These are phyloP conservation scores for Aphidius gifuensis DNA, from an alignment of 1,140 invertebrate species.

Conservation along the genomic window DNA sequence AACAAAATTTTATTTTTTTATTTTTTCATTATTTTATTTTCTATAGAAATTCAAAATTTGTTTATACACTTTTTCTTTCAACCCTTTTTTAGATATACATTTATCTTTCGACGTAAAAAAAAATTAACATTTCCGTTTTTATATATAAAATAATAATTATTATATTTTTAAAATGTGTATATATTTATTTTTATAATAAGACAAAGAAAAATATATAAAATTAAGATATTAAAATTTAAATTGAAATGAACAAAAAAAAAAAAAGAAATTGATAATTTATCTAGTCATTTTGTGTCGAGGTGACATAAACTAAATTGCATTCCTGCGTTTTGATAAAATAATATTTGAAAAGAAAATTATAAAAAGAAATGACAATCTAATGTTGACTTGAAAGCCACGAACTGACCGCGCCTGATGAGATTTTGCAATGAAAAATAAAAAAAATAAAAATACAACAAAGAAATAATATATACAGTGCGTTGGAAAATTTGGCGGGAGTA, in stretches of 20 bases:
- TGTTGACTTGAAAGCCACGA: slow-evolving; percentile 9
- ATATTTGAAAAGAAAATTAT: too few relatives aligned
- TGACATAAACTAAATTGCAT: slow-evolving; percentile 10
- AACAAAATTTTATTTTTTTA: slow-evolving; percentile 21
- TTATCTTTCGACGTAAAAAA: too few relatives aligned
- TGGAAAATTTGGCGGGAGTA: slow-evolving; percentile 20
- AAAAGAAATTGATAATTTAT: neutral
- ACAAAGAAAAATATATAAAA: neutral
- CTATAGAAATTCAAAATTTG: neutral
- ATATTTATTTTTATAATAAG: neutral
- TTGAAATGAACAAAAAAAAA: too few relatives aligned
- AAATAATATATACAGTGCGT: neutral
- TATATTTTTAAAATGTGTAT: neutral
- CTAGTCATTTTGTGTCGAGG: slow-evolving; percentile 10
- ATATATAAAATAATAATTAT: neutral
- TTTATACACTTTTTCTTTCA: too few relatives aligned
- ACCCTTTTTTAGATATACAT: too few relatives aligned
- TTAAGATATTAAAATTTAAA: slow-evolving; percentile 2
- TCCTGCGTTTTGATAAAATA: neutral
- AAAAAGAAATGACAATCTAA: too few relatives aligned
- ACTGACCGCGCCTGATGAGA: slow-evolving; percentile 28
- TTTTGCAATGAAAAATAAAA: slow-evolving; percentile 20
- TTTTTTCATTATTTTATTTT: neutral
- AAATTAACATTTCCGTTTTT: too few relatives aligned
- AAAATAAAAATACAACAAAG: neutral